Evolutionary conservation across 1,140 invertebrate genomes (phyloP), one percentile per base, ranked within the genome.

Genomic region (Drosophila malerkotliana): DNA sequence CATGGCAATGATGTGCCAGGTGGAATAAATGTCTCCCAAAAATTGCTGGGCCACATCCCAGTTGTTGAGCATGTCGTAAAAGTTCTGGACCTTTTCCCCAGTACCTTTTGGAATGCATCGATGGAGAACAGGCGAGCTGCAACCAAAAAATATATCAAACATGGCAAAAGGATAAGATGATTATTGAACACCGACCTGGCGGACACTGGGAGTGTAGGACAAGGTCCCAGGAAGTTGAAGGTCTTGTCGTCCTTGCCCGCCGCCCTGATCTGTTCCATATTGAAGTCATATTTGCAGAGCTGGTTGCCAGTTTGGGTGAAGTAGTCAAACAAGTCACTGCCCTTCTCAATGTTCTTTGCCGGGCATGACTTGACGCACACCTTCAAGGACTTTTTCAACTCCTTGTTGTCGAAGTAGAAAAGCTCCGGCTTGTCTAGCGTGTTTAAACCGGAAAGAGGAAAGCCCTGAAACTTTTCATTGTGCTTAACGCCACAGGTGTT

Each of bases 321-420:
- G 93, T 97, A 98, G n/a, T 93, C 85, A 72, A 95, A 93, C 9
- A 98, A 92, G 54, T 98, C 96, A n/a, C 92, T 84, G 9, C 95
- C 92, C 14, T 92, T 93, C 1, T 92, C 92, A 44, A 98, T 79
- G 15, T 93, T 94, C 66, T 92, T 93, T 69, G 94, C 94, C 0
- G 98, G 97, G 93, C 98, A 99, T 92, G 96, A 92, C 81, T 96
- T 96, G 0, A 99, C 97, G 92, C 98, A 99, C 66, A 98, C 95
- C 92, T 97, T 96, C 21, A 98, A 91, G 0, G 97, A 96, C 44
- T 95, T 93, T 45, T 94, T 94, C 1, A 97, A 92, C 85, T 98
- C 94, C 58, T 93, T 94, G 3, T 97, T 93, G 92, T 98, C 95
- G 92, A 98, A 94, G 90, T 96, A 98, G 76, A 98, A 96, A 24